A percentile compares a stretch with the other conserved stretches of the same genome.
phyloP scores from a whole-genome alignment of 2,797 vertebrate genomes.

The Sebastes nivosus region DNA sequence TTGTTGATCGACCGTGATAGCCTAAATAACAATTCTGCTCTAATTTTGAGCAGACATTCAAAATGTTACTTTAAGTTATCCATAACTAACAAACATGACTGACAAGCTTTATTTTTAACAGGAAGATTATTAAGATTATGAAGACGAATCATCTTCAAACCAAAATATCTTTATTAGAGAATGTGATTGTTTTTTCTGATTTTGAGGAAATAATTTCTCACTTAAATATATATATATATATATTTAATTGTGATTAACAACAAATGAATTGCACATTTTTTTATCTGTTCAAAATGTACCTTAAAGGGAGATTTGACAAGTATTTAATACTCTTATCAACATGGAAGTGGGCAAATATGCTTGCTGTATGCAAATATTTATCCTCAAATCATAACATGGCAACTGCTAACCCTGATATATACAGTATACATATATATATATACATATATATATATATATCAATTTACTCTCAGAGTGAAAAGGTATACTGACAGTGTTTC shows the following conservation, averaged over 20 bases:
- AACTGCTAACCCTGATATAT: neutral
- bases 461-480: neutral
- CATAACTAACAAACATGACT: neutral
- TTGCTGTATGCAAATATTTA: too few species aligned
- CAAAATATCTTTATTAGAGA: neutral
- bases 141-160: neutral
- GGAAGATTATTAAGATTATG: neutral
- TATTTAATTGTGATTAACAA: too few species aligned
- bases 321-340: too few species aligned
- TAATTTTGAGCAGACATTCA: neutral
- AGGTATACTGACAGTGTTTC: neutral
- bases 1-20: rapidly evolving
- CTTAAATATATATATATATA: too few species aligned
- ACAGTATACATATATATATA: neutral
- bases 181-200: too few species aligned
- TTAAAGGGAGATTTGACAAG: too few species aligned
- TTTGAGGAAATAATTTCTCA: too few species aligned
- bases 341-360: too few species aligned
- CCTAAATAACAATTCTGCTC: neutral
- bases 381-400: too few species aligned
- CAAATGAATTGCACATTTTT: too few species aligned
- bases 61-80: neutral
- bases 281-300: too few species aligned
- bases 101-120: neutral
- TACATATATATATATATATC: too few species aligned